Percentiles rank a stretch among this genome's conserved stretches.
These are phyloP conservation scores for Catonia carolina DNA, from an alignment of 2,888 invertebrate genomes.

Conservation along the genomic window DNA sequence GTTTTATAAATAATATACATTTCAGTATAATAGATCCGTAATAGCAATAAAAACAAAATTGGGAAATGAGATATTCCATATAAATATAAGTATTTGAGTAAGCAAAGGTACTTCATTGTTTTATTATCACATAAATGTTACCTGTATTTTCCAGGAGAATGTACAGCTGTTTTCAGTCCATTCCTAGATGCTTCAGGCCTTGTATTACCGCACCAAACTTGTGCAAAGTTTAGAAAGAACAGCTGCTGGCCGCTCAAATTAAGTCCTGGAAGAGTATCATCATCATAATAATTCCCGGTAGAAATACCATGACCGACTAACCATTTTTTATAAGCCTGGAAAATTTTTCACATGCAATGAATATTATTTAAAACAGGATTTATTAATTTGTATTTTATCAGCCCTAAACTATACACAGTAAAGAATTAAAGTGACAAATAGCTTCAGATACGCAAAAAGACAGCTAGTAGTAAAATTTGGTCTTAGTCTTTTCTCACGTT, in stretches of 20 bases:
- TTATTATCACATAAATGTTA: constrained; percentile 11
- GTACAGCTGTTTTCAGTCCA: constrained; percentile 74
- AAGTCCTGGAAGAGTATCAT: constrained; percentile 62
- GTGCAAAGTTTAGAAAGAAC: constrained; percentile 85
- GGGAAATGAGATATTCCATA: background rate
- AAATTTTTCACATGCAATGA: too few species aligned
- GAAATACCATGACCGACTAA: constrained; percentile 53
- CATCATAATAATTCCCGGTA: too few species aligned
- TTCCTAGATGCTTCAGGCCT: constrained; percentile 72
- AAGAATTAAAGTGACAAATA: too few species aligned
- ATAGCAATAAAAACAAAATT: too few species aligned
- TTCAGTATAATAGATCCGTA: background rate
- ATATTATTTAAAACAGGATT: background rate
- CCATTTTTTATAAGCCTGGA: constrained; percentile 74
- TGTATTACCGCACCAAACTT: constrained; percentile 77
- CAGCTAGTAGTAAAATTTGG: too few species aligned
- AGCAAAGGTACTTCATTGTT: background rate
- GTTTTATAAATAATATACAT: background rate
- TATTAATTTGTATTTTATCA: too few species aligned
- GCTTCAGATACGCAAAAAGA: too few species aligned
- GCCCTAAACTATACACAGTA: too few species aligned
- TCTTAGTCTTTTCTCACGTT: too few species aligned
- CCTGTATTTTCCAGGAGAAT: constrained; percentile 74
- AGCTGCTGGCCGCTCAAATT: constrained; percentile 72
- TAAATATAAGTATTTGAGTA: background rate